Evolutionary conservation across 1,140 invertebrate species (phyloP), one percentile per base, ranked within the genome.

Genomic region (Pantala flavescens): DNA sequence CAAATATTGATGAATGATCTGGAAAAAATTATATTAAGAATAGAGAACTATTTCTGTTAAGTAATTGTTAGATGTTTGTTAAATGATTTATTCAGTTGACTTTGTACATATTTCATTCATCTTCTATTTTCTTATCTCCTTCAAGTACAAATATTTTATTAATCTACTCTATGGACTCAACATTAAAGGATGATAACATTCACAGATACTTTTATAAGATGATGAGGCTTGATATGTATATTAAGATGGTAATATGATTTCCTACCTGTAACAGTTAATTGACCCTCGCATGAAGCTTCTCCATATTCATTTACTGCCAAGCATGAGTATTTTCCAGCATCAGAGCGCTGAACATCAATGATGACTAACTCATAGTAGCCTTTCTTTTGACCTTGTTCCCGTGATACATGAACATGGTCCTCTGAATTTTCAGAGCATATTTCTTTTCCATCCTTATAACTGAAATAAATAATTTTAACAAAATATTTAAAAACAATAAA

Each of bases 351-450:
- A 0, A 97, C 93, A 76, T 95, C 88, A 0, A 89, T 87, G 76
- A 99, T 96, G 1, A 97, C 88, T 24, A 99, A 79, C 82, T 97
- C 93, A 84, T 95, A 97, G 78, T 91, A 95, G 63, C 95, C 95
- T 28, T 88, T 88, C 19, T 63, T 63, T 63, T 63, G 14, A 14
- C 49, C 49, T 19, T 63, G 49, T 21, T 63, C 49, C 12, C 49
- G 3, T 21, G n/a, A 16, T 5, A 63, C 49, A 63, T 63, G 49
- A 63, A 63, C 12, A 63, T 21, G 49, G 5, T 63, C 49, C 12
- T 63, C 49, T 21, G n/a, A 19, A 63, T 63, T 63, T 21, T 63
- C 49, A 19, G 49, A 63, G 49, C 49, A 21, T 3, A 63, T 63
- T 63, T 63, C 49, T 63, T 21, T 63, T 24, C 87, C 90, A 81